These are phyloP conservation scores for Saccopteryx bilineata DNA, from an alignment of 2,113 vertebrate genomes.

Conservation along the genomic window DNA sequence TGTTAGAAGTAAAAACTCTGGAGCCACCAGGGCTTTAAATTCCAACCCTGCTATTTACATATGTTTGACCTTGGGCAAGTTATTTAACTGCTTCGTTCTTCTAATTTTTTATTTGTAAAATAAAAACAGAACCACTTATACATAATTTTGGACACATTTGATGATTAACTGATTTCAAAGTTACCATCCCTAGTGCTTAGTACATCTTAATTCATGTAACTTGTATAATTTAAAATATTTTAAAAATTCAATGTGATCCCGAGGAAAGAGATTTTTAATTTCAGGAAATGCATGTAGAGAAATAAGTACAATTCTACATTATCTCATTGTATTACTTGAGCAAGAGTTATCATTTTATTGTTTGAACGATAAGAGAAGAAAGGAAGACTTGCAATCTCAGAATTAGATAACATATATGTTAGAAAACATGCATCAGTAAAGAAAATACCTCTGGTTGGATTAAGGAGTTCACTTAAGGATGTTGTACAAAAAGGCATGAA, in stretches of 20 bases:
- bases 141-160: background rate
- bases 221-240: slow-evolving; percentile 5
- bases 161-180: slow-evolving; percentile 9
- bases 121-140: background rate
- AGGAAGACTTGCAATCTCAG: background rate
- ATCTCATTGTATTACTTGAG: background rate
- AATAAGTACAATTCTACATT: background rate
- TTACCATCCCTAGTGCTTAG: background rate
- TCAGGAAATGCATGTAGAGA: background rate
- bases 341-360: background rate
- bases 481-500: slow-evolving; percentile 1
- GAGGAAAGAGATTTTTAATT: background rate
- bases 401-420: background rate
- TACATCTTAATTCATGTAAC: background rate
- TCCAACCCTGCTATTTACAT: background rate
- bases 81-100: background rate
- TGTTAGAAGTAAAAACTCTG: background rate
- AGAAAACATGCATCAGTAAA: slow-evolving; percentile 21
- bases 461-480: slow-evolving; percentile 7
- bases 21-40: background rate
- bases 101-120: background rate
- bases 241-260: background rate
- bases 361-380: background rate
- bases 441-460: slow-evolving; percentile 6
- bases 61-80: background rate